Percentiles rank a stretch among this genome's conserved stretches.
These are phyloP conservation scores for Halocynthia aurantium DNA, from an alignment of 23 tunicate species.

Conservation along the genomic window DNA sequence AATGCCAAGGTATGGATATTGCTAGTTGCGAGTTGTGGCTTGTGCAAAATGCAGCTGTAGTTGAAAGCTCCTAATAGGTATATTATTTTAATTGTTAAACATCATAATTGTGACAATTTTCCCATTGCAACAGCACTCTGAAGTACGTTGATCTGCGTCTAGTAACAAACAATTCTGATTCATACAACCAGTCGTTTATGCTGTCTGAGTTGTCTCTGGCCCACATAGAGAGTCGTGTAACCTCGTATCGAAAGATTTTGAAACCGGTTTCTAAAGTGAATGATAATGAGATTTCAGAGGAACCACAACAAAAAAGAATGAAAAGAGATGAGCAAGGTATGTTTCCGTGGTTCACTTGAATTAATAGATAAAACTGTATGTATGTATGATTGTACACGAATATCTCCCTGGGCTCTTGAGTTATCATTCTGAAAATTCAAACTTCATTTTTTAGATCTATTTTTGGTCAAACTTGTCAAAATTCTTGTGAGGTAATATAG, in stretches of 20 bases:
- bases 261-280: not conserved
- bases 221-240: not conserved
- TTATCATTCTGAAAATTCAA: too few species aligned
- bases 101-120: not conserved
- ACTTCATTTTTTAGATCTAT: too few species aligned
- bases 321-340: constrained; percentile 17
- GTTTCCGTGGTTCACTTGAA: too few species aligned
- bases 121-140: constrained; percentile 19
- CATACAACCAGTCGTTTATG: constrained; percentile 23
- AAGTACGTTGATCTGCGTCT: constrained; percentile 67
- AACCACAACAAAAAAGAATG: not conserved
- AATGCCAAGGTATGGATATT: constrained; percentile 40
- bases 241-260: not conserved
- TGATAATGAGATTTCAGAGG: not conserved
- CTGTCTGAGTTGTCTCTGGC: constrained; percentile 60
- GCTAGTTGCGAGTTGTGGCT: not conserved
- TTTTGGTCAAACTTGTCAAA: too few species aligned
- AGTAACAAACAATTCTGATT: constrained; percentile 25
- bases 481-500: too few species aligned
- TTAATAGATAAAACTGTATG: too few species aligned
- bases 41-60: too few species aligned
- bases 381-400: too few species aligned
- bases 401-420: too few species aligned
- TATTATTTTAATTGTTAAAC: not conserved
- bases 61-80: not conserved